Evolutionary conservation across 1,140 invertebrate species (phyloP).

Genomic region (Prorops nasuta): DNA sequence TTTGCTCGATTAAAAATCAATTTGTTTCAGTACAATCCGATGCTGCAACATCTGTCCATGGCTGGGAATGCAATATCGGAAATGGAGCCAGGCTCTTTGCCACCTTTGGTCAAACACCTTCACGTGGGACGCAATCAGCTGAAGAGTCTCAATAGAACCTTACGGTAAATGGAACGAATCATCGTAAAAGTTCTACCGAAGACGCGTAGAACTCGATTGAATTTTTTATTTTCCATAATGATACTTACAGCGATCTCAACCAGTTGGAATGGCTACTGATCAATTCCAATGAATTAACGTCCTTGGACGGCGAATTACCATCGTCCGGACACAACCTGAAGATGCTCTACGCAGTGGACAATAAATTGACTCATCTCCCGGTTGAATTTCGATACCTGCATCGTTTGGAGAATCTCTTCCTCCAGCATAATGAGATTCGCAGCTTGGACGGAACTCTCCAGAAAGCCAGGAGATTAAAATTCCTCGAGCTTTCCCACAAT

Average conservation of each 20-base stretch:
- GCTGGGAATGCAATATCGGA: slow-evolving; percentile 69
- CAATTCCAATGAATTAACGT: slow-evolving; percentile 71
- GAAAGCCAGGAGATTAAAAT: slow-evolving; percentile 64
- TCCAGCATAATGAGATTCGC: slow-evolving; percentile 69
- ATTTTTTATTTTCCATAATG: no score
- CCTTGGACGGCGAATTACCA: slow-evolving; percentile 73
- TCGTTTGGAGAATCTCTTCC: slow-evolving; percentile 66
- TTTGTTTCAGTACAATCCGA: slow-evolving; percentile 67
- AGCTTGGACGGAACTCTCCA: slow-evolving; percentile 69
- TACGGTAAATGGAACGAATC: slow-evolving; percentile 59
- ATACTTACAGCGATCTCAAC: slow-evolving; percentile 63
- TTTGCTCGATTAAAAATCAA: neutral
- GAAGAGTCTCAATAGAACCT: slow-evolving; percentile 69
- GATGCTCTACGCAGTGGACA: slow-evolving; percentile 70
- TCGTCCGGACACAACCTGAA: slow-evolving; percentile 63
- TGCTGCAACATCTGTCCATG: slow-evolving; percentile 67
- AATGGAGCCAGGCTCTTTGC: slow-evolving; percentile 66
- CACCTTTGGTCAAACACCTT: slow-evolving; percentile 64
- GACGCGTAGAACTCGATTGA: no score
- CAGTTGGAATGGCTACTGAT: slow-evolving; percentile 75
- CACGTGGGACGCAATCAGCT: slow-evolving; percentile 73
- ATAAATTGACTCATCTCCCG: slow-evolving; percentile 68
- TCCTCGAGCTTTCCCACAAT: slow-evolving; percentile 70
- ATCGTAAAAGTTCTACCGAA: no score
- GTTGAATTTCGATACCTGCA: slow-evolving; percentile 66